Base-by-base conservation (phyloP, 2,888 invertebrate genomes). In the Gryllus longicercus region DNA sequence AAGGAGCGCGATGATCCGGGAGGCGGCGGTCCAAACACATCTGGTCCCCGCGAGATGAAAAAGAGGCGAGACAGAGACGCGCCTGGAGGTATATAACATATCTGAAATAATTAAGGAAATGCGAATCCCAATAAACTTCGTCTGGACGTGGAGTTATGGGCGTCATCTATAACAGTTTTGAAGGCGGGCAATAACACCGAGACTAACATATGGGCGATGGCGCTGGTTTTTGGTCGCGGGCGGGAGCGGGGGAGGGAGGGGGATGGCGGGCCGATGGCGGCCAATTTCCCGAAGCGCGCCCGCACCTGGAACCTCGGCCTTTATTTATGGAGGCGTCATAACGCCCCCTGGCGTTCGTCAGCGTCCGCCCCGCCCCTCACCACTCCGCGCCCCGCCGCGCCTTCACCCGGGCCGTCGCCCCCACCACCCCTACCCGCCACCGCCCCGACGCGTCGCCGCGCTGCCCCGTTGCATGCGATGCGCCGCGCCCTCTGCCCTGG, bases 71-170 rank as follows among this genome's bases (percentile, higher is more conserved):
- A 63, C 63, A 14, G n/a, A n/a, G 63, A 38, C 38, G 38, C 38
- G 38, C 38, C 5, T 38, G 16, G 63, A 5, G 63, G n/a, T n/a
- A 63, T n/a, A 63, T 63, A 63, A 63, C 63, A n/a, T 63, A 63
- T 63, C 63, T 63, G n/a, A 63, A 63, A 63, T 63, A 63, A 63
- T 63, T 63, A 63, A 63, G 63, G 63, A 63, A 63, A 63, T 63
- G 63, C 63, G 63, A 14, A 63, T n/a, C n/a, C 63, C 63, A 63
- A 63, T 63, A 63, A 63, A 63, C 63, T 63, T 63, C 63, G 14
- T n/a, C 63, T 63, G 14, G 63, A 63, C 63, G 63, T 63, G 63
- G 63, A 63, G 63, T 63, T 63, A 63, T 63, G n/a, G 63, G 14
- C n/a, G 63, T 63, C 63, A 63, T 63, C n/a, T 63, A 63, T 63